Evolutionary conservation across 2,113 vertebrate genomes (phyloP).

Genomic region (Misgurnus anguillicaudatus): DNA sequence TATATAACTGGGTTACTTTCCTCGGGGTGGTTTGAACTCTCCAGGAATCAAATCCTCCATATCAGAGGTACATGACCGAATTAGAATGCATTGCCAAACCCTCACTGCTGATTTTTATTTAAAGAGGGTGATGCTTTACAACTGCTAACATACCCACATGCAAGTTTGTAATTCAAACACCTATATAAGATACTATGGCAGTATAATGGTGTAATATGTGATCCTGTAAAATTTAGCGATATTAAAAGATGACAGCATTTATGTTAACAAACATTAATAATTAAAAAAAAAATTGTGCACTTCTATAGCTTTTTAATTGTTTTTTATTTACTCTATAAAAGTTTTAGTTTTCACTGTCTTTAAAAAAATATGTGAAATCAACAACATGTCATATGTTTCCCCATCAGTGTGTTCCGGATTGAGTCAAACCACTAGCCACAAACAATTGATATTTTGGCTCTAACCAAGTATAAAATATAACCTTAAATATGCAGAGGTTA

Average conservation of each 20-base stretch:
- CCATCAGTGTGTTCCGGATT: neutral
- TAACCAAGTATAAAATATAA: slow-evolving; percentile 33
- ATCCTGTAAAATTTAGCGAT: too few species aligned
- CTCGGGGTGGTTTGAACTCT: slow-evolving; percentile 19
- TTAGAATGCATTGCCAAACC: neutral
- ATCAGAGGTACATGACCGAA: slow-evolving; percentile 20
- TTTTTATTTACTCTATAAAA: too few species aligned
- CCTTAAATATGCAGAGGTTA: slow-evolving; percentile 16
- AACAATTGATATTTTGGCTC: slow-evolving; percentile 19
- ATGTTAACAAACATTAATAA: too few species aligned
- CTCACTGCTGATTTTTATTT: slow-evolving; percentile 12
- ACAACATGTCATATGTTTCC: slow-evolving; percentile 31
- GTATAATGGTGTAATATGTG: too few species aligned
- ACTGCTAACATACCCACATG: neutral
- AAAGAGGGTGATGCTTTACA: neutral
- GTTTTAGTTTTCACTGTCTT: neutral
- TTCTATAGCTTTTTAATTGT: too few species aligned
- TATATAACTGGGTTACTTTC: slow-evolving; percentile 8
- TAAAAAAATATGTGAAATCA: slow-evolving; percentile 35
- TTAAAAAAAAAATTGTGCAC: too few species aligned
- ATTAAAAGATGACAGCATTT: too few species aligned
- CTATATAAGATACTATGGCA: too few species aligned
- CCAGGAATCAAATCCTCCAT: slow-evolving; percentile 7
- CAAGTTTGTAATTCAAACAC: too few species aligned
- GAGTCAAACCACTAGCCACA: slow-evolving; percentile 23